Evolutionary conservation across 92 coral and sea anemone species (phyloP).

Genomic region (Porites lobata): DNA sequence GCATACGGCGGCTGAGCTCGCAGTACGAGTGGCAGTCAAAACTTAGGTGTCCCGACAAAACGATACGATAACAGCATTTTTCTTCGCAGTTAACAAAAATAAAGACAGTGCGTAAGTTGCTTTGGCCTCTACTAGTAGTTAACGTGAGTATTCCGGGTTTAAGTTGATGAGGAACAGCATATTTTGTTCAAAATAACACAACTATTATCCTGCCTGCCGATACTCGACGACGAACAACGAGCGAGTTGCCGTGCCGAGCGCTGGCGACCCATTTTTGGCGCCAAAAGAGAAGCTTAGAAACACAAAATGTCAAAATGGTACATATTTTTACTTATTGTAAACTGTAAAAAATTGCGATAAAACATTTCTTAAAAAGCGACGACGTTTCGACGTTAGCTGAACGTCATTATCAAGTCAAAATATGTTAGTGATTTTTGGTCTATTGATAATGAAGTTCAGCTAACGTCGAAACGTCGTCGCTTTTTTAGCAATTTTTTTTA

Average conservation of each 20-base stretch:
- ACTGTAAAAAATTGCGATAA: too few species aligned
- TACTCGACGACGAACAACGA: constrained; percentile 23
- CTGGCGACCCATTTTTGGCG: background rate
- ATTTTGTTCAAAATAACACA: constrained; percentile 36
- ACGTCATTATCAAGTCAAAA: too few species aligned
- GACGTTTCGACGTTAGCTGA: too few species aligned
- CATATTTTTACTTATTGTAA: background rate
- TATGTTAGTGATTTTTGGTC: too few species aligned
- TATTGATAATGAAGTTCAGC: too few species aligned
- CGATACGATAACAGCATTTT: constrained; percentile 5
- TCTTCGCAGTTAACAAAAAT: constrained; percentile 37
- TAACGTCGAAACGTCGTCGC: too few species aligned
- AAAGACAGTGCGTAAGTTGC: constrained; percentile 17
- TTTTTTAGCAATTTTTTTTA: too few species aligned
- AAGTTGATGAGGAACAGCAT: constrained; percentile 15
- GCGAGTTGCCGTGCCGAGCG: constrained; percentile 6
- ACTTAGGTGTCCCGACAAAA: constrained; percentile 13
- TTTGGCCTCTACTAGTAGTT: constrained; percentile 31
- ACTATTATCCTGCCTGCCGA: constrained; percentile 33
- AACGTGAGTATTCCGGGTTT: constrained; percentile 32
- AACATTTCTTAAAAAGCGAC: too few species aligned
- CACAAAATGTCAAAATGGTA: background rate
- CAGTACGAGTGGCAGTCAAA: constrained; percentile 22
- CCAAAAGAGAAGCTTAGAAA: background rate
- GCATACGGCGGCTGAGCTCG: constrained; percentile 35